Base-by-base conservation (phyloP, 2,888 invertebrate genomes). In the Blastobasis adustella region DNA sequence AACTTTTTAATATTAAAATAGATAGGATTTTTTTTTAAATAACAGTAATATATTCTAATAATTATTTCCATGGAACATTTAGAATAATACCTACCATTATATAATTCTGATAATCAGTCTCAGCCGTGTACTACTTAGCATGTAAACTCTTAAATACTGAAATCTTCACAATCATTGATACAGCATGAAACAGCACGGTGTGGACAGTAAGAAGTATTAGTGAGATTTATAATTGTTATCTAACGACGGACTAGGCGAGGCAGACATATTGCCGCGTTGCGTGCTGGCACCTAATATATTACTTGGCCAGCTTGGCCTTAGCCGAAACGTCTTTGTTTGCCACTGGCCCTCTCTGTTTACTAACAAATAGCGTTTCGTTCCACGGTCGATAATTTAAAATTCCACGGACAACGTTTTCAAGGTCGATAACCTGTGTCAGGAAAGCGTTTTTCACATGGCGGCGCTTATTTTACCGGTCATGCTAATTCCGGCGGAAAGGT, bases 211-310 rank as follows among this genome's bases (percentile, higher is more conserved):
- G 79, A 81, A 79, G 78, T 80, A 79, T 81, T 82, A 79, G 76
- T 63, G 67, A 79, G 79, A 82, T 83, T 82, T 83, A 83, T 83
- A 84, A 83, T 83, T 81, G 82, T 82, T 83, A 82, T 82, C 79
- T 79, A 76, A 68, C 69, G 65, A 66, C 65, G 65, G 70, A 76
- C 70, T 73, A 76, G 82, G 82, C 79, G 80, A 73, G 82, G 82
- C 76, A 72, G 67, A 82, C 71, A 81, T 81, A 84, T 84, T 74
- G 82, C 82, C 64, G 56, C 58, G 69, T 85, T 69, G 85, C 85
- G 85, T 85, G 85, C 74, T 75, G 57, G 69, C 79, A 76, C 78
- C 76, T 77, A 79, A 85, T 84, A 82, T 77, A 79, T 85, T 77
- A 83, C 74, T 60, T 42, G 42, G 23, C 23, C 23, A 23, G 23